Evolutionary conservation across 1,140 invertebrate genomes (phyloP).

Genomic region (Drosophila kohkoa): DNA sequence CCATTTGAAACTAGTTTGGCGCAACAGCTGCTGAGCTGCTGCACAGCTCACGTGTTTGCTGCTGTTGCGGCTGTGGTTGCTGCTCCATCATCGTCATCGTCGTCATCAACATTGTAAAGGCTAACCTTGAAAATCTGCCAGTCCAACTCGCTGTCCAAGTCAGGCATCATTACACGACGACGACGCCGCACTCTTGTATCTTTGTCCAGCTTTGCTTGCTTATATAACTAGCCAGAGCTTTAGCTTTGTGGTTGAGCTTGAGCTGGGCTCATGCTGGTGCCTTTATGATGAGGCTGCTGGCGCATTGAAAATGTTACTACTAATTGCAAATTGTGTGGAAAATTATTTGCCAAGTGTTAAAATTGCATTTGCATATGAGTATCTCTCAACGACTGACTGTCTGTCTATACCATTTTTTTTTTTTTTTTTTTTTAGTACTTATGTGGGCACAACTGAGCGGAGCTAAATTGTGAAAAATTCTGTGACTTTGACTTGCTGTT

Average conservation of each 20-base stretch:
- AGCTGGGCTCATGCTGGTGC: constrained; percentile 46
- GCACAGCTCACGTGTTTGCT: constrained; percentile 56
- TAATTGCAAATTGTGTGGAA: constrained; percentile 82
- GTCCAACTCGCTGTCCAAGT: constrained; percentile 41
- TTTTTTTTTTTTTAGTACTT: background rate
- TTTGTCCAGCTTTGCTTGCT: constrained; percentile 59
- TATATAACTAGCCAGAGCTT: constrained; percentile 60
- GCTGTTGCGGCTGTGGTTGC: constrained; percentile 9
- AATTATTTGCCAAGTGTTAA: constrained; percentile 70
- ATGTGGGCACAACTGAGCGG: constrained; percentile 20
- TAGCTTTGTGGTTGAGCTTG: background rate
- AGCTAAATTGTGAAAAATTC: background rate
- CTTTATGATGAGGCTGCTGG: constrained; percentile 60
- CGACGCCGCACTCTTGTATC: constrained; percentile 16
- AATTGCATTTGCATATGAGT: constrained; percentile 68
- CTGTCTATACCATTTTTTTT: constrained; percentile 7
- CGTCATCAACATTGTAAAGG: background rate
- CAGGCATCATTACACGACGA: constrained; percentile 69
- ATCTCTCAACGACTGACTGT: constrained; percentile 5
- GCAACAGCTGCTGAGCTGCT: constrained; percentile 41
- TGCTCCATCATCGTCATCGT: constrained; percentile 30
- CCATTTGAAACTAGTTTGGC: constrained; percentile 82
- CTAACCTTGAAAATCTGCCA: constrained; percentile 75
- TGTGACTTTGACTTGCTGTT: too few relatives aligned
- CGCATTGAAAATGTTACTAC: constrained; percentile 65